These are phyloP conservation scores for Enoplosus armatus DNA, from an alignment of 2,797 vertebrate genomes.

Conservation along the genomic window DNA sequence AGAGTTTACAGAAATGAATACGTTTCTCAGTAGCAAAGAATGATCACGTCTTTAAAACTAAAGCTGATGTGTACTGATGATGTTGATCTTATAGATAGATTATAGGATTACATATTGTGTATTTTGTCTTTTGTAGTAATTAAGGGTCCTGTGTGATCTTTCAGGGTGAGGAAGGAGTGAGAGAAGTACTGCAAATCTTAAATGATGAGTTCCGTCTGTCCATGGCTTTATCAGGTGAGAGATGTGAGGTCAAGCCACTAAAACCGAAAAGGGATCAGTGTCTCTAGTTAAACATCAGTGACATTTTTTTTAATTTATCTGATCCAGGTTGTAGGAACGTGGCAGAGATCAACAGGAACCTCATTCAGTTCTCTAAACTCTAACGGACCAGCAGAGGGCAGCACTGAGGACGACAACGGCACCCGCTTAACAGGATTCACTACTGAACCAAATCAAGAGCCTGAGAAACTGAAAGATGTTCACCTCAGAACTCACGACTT, in stretches of 20 bases:
- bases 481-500: constrained; percentile 15
- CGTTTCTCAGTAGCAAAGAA: neutral
- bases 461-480: constrained; percentile 13
- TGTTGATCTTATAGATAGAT: neutral
- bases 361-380: constrained; percentile 91
- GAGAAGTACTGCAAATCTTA: constrained; percentile 91
- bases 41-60: neutral
- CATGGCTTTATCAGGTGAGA: constrained; percentile 93
- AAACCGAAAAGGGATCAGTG: neutral
- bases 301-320: neutral
- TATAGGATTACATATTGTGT: neutral
- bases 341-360: constrained; percentile 90
- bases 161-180: constrained; percentile 93
- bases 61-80: too few relatives aligned
- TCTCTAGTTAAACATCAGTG: neutral
- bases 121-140: neutral
- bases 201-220: constrained; percentile 92
- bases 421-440: constrained; percentile 11
- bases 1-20: neutral
- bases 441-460: neutral
- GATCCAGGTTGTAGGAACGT: constrained; percentile 90
- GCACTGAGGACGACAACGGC: constrained; percentile 9
- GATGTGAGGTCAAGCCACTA: neutral
- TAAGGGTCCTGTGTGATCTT: constrained; percentile 17
- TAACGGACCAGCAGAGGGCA: constrained; percentile 75